A percentile compares a stretch with the other conserved stretches of the same genome.
These are phyloP conservation scores for Ciona savignyi DNA, from an alignment of 23 tunicate species.

Conservation along the genomic window DNA sequence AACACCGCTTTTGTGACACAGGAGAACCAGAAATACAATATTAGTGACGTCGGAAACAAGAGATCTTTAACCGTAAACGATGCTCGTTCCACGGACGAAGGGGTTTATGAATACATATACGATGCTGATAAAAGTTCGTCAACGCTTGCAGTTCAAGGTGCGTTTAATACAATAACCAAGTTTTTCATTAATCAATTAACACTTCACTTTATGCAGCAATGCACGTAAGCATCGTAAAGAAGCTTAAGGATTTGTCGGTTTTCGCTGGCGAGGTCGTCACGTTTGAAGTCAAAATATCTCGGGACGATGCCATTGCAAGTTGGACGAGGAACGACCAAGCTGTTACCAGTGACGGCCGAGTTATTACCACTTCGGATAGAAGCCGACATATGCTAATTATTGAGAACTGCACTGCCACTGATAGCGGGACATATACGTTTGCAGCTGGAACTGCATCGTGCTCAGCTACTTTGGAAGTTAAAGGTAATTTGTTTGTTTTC, in stretches of 20 bases:
- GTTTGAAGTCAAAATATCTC: conserved; percentile 56
- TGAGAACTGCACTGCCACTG: conserved; percentile 18
- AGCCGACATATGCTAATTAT: conserved; percentile 44
- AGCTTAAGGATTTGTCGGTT: conserved; percentile 52
- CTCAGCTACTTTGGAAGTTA: conserved; percentile 41
- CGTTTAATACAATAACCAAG: too few species aligned
- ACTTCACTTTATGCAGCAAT: conserved; percentile 32
- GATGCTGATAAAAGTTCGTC: conserved; percentile 41
- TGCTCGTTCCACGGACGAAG: conserved; percentile 37
- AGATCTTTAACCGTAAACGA: conserved; percentile 33
- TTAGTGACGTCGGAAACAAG: conserved; percentile 23
- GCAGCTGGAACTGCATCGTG: conserved; percentile 36
- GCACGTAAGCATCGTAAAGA: conserved; percentile 51
- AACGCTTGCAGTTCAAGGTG: conserved; percentile 47
- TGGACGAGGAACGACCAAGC: conserved; percentile 65
- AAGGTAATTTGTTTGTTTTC: conserved; percentile 30
- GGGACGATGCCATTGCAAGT: conserved; percentile 36
- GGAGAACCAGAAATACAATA: conserved; percentile 14
- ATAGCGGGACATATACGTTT: conserved; percentile 63
- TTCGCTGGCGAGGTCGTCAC: conserved; percentile 71
- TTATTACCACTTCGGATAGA: conserved; percentile 33
- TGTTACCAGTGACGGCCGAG: conserved; percentile 27
- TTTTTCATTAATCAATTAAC: too few species aligned
- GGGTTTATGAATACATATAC: conserved; percentile 66
- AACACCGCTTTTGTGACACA: neutral